Base-by-base conservation (phyloP, 2,888 invertebrate species). In the Sepioteuthis lessoniana region DNA sequence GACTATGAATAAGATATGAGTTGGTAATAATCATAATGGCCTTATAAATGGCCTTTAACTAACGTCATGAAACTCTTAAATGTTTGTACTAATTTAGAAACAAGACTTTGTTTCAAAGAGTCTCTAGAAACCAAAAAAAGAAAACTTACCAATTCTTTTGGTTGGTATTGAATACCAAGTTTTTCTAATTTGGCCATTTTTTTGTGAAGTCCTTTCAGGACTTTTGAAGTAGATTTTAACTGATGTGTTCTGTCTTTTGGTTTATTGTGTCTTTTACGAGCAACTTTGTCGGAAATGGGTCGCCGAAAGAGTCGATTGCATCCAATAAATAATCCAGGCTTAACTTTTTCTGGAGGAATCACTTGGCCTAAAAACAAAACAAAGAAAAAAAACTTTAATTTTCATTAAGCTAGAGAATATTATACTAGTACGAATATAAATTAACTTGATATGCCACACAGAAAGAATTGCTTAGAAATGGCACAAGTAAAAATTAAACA, bases 321-420 rank as follows among this genome's bases (percentile, higher is more conserved):
- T 31, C 95, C 95, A 93, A 95, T 95, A 94, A 96, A 96, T 13
- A 95, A 95, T n/a, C 95, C 94, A 19, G 95, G 95, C 94, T 96
- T 96, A n/a, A 96, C 95, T 93, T 95, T 95, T 16, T 95, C 95
- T 25, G 94, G n/a, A 37, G 95, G 95, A 31, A 96, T 76, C 94
- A 95, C 96, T 92, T 96, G 94, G 95, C 96, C 97, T 97, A 21
- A 2, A 55, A 55, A 16, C 1, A 16, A 95, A 94, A 90, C 46
- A 25, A 13, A n/a, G 10, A 90, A 90, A 90, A 10, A 16, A 91
- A 42, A 91, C 0, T 0, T 1, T 1, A 13, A 7, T 35, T 28
- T 7, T 25, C 42, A 42, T 91, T 7, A 37, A n/a, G 13, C 25
- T 47, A 21, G 13, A 31, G 10, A 55, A 92, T 0, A 42, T 42